These are phyloP conservation scores for Machimus atricapillus DNA, from an alignment of 2,888 invertebrate species.

Conservation along the genomic window DNA sequence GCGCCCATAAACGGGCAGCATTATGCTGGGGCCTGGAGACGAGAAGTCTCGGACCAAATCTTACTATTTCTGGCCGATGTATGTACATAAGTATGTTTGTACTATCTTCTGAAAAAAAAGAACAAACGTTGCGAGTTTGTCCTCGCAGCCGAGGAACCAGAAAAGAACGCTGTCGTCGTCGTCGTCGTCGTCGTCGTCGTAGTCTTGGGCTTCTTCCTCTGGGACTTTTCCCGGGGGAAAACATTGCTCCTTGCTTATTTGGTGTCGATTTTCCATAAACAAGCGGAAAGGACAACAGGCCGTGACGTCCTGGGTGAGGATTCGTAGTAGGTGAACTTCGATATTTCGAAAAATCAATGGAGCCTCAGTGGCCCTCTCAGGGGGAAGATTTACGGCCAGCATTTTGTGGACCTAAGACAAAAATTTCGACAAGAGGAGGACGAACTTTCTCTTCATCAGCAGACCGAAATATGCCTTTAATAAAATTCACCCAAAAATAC, in stretches of 20 bases:
- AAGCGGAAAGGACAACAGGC: conserved; percentile 1
- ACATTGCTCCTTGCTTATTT: conserved; percentile 25
- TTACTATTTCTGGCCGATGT: background rate
- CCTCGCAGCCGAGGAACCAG: background rate
- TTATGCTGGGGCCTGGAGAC: conserved; percentile 20
- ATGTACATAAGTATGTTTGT: background rate
- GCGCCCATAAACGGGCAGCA: conserved; percentile 14
- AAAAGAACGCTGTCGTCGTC: background rate
- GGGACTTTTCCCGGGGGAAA: background rate
- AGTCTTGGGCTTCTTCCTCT: background rate
- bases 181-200: background rate
- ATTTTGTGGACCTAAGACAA: background rate
- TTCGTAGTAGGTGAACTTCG: background rate
- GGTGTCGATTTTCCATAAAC: conserved; percentile 33
- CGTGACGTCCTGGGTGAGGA: background rate
- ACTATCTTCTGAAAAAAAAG: background rate
- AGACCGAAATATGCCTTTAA: conserved; percentile 12
- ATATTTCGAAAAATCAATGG: conserved; percentile 18
- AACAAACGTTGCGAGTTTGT: background rate
- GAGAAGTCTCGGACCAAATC: conserved; percentile 22
- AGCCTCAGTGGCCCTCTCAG: background rate
- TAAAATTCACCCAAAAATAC: conserved; percentile 26
- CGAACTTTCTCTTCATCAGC: background rate
- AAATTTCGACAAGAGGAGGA: background rate
- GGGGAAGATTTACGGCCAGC: conserved; percentile 8